Conservation (phyloP, 2,113 vertebrate species). For the Thalassoma bifasciatum region DNA sequence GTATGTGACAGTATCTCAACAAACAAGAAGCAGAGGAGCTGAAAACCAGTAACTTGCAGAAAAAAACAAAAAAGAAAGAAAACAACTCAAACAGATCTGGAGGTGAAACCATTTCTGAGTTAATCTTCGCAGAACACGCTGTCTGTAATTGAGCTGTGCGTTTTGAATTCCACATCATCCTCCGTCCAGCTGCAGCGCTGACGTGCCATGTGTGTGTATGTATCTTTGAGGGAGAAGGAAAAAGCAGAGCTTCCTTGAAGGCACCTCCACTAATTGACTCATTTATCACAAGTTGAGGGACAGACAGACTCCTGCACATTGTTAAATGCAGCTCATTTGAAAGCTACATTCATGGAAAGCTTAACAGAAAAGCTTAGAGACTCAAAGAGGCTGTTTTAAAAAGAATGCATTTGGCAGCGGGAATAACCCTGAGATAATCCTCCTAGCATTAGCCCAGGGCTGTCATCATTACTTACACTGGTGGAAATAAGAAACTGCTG, state of each 20-base stretch:
- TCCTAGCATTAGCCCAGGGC: constrained; percentile 32
- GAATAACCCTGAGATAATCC: constrained; percentile 57
- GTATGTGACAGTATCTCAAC: constrained; percentile 31
- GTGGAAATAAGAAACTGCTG: constrained; percentile 37
- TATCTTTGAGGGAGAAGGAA: background rate
- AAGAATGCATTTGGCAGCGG: constrained; percentile 29
- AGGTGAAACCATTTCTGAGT: constrained; percentile 26
- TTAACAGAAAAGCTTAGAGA: background rate
- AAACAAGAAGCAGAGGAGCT: background rate
- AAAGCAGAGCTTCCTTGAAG: constrained; percentile 39
- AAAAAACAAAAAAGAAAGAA: background rate
- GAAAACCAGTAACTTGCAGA: background rate
- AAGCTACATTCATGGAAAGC: background rate
- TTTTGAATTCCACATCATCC: constrained; percentile 33
- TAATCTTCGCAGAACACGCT: constrained; percentile 23
- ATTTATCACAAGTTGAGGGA: constrained; percentile 57
- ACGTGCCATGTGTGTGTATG: background rate
- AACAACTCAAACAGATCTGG: background rate
- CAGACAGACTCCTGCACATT: constrained; percentile 30
- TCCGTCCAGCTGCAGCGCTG: constrained; percentile 4
- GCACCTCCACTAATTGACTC: constrained; percentile 68
- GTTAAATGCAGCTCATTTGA: constrained; percentile 38
- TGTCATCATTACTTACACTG: constrained; percentile 48
- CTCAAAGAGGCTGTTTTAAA: constrained; percentile 8
- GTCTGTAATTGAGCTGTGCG: constrained; percentile 2